Percentiles rank a stretch among this genome's conserved stretches.
Conservation (phyloP, 2,113 vertebrate species). For the Dasyurus viverrinus region DNA sequence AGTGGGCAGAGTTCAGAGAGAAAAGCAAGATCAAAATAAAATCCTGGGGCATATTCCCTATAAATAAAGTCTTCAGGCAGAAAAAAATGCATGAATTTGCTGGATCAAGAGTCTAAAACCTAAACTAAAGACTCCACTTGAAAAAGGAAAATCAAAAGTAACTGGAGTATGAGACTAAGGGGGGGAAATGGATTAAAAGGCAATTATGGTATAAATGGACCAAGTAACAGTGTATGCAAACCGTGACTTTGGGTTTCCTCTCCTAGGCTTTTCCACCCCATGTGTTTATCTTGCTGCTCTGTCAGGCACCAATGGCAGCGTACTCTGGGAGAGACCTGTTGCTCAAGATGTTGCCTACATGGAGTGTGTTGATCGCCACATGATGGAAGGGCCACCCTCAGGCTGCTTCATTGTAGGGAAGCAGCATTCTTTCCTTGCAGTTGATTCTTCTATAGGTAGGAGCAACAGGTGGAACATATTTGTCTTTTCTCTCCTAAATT, state of each 20-base stretch:
- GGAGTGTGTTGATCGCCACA: conserved; percentile 84
- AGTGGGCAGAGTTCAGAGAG: not conserved
- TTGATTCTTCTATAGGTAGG: conserved; percentile 86
- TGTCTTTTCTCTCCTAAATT: not conserved
- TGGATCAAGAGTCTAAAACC: not conserved
- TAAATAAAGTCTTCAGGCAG: not conserved
- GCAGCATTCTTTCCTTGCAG: conserved; percentile 73
- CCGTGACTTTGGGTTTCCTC: not conserved
- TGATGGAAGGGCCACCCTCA: not conserved
- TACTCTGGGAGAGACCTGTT: conserved; percentile 88
- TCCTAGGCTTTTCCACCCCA: conserved; percentile 86
- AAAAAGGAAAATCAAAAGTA: not conserved
- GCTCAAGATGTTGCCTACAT: conserved; percentile 85
- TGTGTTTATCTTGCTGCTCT: conserved; percentile 88
- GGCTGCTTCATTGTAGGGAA: conserved; percentile 86
- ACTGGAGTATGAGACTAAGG: not conserved
- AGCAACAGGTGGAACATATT: not conserved
- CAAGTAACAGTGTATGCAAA: too few relatives aligned
- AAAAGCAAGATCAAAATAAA: not conserved
- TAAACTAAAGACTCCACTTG: not conserved
- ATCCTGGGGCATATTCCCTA: not conserved
- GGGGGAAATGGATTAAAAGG: not conserved
- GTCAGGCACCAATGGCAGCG: conserved; percentile 88
- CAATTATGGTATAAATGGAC: not conserved
- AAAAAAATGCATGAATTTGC: not conserved